phyloP scores from a whole-genome alignment of 2,113 vertebrate species.

The Phalacrocorax pelagicus region DNA sequence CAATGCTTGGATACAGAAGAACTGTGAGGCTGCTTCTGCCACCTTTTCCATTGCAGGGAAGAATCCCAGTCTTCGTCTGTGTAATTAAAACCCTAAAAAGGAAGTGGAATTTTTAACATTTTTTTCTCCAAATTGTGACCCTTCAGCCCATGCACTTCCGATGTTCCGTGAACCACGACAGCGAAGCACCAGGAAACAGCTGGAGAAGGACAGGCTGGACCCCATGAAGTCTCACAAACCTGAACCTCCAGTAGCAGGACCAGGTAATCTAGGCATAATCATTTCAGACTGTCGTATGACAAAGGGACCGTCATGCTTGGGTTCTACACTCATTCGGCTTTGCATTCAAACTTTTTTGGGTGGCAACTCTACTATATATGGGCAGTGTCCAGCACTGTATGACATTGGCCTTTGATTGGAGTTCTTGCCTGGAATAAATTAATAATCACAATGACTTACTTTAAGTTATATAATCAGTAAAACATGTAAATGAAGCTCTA shows the following conservation, averaged over 20 bases:
- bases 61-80: neutral
- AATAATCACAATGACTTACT: neutral
- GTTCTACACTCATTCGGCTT: neutral
- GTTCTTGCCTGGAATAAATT: neutral
- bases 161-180: constrained; percentile 99
- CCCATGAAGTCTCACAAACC: constrained; percentile 96
- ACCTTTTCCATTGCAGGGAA: neutral
- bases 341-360: neutral
- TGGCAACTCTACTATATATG: accelerated
- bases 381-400: neutral
- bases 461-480: neutral
- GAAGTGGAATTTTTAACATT: neutral
- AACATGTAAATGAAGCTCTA: neutral
- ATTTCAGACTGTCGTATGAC: neutral
- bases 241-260: constrained; percentile 94
- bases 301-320: neutral
- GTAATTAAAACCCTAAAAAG: neutral
- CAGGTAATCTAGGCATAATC: constrained; percentile 77
- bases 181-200: constrained; percentile 92
- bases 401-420: neutral
- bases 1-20: neutral
- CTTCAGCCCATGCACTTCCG: constrained; percentile 90
- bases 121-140: constrained; percentile 17
- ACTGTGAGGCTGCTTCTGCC: neutral
- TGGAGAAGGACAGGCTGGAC: constrained; percentile 95